Evolutionary conservation across 2,113 vertebrate genomes (phyloP).

Genomic region (Sceloporus tristichus): DNA sequence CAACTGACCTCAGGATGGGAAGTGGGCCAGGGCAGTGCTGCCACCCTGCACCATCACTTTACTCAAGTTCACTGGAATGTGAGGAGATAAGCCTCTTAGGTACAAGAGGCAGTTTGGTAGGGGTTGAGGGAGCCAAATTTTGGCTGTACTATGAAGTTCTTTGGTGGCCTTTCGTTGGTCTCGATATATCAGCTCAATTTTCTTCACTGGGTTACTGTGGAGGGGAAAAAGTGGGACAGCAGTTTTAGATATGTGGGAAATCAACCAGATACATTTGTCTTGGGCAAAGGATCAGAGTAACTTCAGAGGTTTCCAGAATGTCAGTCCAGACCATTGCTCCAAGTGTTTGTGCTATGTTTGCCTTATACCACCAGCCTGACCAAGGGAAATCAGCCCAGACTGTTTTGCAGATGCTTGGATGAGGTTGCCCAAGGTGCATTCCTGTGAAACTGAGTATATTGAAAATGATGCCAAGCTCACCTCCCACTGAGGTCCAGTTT

Average conservation of each 20-base stretch:
- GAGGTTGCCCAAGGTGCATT: conserved; percentile 25
- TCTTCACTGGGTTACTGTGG: not conserved
- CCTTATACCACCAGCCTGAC: not conserved
- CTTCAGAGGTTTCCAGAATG: not conserved
- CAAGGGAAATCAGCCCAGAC: not conserved
- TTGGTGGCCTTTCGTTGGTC: not conserved
- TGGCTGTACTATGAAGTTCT: not conserved
- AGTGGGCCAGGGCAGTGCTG: no score
- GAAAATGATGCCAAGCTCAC: not conserved
- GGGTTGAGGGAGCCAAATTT: no score
- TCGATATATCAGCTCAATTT: not conserved
- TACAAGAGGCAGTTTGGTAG: not conserved
- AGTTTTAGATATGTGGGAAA: not conserved
- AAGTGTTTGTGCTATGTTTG: not conserved
- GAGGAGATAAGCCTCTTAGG: not conserved
- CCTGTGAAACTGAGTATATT: not conserved
- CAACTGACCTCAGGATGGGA: no score
- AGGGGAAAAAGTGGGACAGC: not conserved
- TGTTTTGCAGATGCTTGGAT: not conserved
- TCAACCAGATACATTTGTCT: not conserved
- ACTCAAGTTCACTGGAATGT: no score
- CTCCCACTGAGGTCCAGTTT: not conserved
- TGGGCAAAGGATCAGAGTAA: not conserved
- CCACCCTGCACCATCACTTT: no score
- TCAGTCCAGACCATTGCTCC: not conserved